Conservation (phyloP, 2,113 vertebrate species). For the Psittacula cyanocephala region DNA sequence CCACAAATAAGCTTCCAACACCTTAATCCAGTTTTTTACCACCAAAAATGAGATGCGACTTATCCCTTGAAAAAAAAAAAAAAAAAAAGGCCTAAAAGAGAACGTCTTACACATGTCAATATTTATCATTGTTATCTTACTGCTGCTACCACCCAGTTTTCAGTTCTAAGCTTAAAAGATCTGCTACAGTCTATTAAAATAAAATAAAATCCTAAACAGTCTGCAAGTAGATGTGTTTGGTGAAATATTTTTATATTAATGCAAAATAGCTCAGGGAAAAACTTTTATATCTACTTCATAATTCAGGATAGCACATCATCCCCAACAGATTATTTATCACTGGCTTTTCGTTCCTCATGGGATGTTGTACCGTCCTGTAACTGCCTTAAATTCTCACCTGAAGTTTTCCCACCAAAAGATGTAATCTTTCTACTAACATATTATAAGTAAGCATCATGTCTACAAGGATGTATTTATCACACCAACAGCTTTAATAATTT, state of each 20-base stretch:
- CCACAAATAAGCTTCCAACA: background rate
- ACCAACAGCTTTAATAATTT: slow-evolving; percentile 21
- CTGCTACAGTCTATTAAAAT: background rate
- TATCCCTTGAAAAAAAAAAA: background rate
- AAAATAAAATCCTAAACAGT: background rate
- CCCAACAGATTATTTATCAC: slow-evolving; percentile 14
- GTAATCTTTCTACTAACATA: slow-evolving; percentile 50
- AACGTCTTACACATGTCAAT: background rate
- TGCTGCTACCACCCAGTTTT: background rate
- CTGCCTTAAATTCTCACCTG: slow-evolving; percentile 46
- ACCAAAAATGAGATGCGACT: background rate
- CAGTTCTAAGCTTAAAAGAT: background rate
- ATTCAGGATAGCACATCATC: background rate
- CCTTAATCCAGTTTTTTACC: background rate
- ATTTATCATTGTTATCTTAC: background rate
- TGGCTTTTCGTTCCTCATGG: background rate
- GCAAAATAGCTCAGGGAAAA: background rate
- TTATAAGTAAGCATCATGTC: slow-evolving; percentile 32
- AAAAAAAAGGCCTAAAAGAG: background rate
- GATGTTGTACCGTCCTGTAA: background rate
- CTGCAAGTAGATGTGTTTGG: background rate
- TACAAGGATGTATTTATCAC: slow-evolving; percentile 55
- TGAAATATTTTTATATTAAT: slow-evolving; percentile 30
- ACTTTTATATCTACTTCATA: background rate
- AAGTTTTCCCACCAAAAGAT: slow-evolving; percentile 28